Conservation (phyloP, 2,888 invertebrate species). For the Philereme vetulata region DNA sequence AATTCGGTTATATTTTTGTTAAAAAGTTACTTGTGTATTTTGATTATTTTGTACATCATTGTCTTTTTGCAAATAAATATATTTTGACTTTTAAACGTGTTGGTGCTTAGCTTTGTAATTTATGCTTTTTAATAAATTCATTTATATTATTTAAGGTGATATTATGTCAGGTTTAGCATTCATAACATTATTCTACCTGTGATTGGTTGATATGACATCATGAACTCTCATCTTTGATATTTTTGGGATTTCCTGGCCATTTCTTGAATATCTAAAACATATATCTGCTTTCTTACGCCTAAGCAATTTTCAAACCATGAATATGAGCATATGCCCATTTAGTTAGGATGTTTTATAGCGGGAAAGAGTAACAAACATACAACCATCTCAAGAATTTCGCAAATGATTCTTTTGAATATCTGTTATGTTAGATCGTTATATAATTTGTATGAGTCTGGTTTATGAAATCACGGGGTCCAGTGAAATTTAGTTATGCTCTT, state of each 20-base stretch:
- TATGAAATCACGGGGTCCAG: too few species aligned
- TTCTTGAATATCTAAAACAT: conserved; percentile 9
- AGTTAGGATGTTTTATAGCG: too few species aligned
- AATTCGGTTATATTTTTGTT: too few species aligned
- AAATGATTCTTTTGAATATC: too few species aligned
- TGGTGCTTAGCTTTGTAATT: background rate
- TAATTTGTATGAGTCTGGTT: too few species aligned
- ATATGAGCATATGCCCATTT: conserved; percentile 7
- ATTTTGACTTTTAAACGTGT: too few species aligned
- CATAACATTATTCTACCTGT: conserved; percentile 20
- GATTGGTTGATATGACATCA: conserved; percentile 39
- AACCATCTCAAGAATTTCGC: too few species aligned
- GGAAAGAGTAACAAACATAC: too few species aligned
- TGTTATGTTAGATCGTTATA: too few species aligned
- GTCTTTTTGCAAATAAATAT: too few species aligned
- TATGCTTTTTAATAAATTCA: conserved; percentile 11
- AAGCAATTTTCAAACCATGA: background rate
- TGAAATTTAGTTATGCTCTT: background rate
- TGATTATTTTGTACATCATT: too few species aligned
- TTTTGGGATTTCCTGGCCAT: conserved; percentile 38
- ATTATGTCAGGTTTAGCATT: conserved; percentile 16
- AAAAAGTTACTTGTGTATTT: too few species aligned
- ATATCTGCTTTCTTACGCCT: background rate
- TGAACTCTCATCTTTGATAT: conserved; percentile 33
- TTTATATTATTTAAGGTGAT: conserved; percentile 13